Percentiles rank a stretch among this genome's conserved stretches.
Evolutionary conservation across 2,797 vertebrate genomes (phyloP).

Genomic region (Phataginus tricuspis): DNA sequence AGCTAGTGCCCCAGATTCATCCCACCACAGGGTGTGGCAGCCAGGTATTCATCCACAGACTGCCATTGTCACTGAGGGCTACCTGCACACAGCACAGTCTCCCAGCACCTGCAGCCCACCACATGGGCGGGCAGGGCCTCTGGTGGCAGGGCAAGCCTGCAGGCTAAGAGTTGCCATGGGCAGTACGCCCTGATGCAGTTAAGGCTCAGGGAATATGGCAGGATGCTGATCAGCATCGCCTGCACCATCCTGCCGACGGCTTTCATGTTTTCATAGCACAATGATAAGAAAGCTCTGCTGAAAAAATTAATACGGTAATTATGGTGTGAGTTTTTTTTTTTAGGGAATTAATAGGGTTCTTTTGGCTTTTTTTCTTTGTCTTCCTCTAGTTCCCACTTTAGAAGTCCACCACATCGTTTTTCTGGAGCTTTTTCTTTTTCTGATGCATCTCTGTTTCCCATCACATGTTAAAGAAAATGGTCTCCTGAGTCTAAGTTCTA

Average conservation of each 20-base stretch:
- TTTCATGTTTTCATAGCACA: neutral
- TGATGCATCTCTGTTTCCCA: neutral
- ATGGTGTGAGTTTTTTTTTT: neutral
- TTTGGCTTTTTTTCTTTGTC: neutral
- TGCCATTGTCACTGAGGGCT: neutral
- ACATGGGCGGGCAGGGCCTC: neutral
- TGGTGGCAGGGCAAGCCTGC: neutral
- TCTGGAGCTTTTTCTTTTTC: neutral
- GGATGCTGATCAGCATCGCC: too few species aligned
- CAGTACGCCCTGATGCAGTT: fast-evolving
- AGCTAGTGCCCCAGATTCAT: neutral
- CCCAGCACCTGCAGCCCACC: too few species aligned
- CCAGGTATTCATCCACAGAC: neutral
- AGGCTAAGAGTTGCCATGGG: neutral
- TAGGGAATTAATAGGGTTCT: neutral
- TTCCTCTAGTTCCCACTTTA: neutral
- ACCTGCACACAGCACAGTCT: neutral
- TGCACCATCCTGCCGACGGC: fast-evolving
- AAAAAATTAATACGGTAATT: neutral
- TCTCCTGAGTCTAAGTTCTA: neutral
- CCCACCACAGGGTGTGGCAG: neutral
- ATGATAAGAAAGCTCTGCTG: neutral
- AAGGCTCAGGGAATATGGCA: neutral
- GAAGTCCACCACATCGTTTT: neutral
- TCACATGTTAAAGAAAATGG: slow-evolving; percentile 24